Evolutionary conservation across 2,888 invertebrate genomes (phyloP).

Genomic region (Melanchra persicariae): DNA sequence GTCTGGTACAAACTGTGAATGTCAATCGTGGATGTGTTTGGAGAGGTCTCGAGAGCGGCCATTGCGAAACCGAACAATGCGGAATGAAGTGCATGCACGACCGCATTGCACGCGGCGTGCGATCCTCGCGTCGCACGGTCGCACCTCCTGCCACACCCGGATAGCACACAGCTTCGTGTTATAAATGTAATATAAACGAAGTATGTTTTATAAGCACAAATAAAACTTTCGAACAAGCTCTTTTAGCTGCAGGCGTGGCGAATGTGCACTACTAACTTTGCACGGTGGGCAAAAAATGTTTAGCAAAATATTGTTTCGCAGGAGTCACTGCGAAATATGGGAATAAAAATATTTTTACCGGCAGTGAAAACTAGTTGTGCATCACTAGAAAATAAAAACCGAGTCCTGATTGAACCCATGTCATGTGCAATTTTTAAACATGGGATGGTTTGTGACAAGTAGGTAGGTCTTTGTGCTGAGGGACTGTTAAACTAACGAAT

Average conservation of each 20-base stretch:
- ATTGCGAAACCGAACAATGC: constrained; percentile 86
- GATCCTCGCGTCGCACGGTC: constrained; percentile 40
- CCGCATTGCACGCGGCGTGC: constrained; percentile 69
- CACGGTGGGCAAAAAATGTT: constrained; percentile 24
- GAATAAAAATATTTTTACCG: constrained; percentile 4
- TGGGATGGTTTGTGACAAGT: background rate
- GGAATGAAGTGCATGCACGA: constrained; percentile 81
- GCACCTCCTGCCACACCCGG: constrained; percentile 47
- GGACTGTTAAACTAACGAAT: background rate
- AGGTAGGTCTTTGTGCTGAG: background rate
- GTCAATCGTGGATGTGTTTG: constrained; percentile 81
- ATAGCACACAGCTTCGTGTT: constrained; percentile 43
- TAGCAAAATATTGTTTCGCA: constrained; percentile 22
- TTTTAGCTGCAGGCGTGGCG: constrained; percentile 54
- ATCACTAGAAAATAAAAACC: background rate
- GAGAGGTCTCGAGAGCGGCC: constrained; percentile 80
- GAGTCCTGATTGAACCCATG: background rate
- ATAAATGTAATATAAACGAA: constrained; percentile 27
- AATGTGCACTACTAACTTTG: constrained; percentile 49
- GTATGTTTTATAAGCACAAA: constrained; percentile 47
- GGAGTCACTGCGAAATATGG: constrained; percentile 1
- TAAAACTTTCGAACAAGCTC: constrained; percentile 57
- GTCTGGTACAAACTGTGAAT: constrained; percentile 80
- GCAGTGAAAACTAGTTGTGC: background rate
- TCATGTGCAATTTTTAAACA: background rate